Conservation (phyloP, 2,888 invertebrate genomes). For the Trissolcus brochymenae region DNA sequence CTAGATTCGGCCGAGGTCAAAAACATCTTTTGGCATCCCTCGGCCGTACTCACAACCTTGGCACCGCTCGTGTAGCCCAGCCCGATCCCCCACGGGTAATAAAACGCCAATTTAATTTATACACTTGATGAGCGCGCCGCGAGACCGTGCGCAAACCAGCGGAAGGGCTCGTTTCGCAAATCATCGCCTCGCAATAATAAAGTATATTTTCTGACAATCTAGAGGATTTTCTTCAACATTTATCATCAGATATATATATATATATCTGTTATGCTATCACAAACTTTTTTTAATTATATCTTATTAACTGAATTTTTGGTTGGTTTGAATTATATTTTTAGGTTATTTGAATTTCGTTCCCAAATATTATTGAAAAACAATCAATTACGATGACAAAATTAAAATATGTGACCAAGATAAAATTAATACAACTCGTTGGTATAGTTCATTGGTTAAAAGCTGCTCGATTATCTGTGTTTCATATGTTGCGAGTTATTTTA, state of each 20-base stretch:
- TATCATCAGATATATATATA: neutral
- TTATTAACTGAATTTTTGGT: too few species aligned
- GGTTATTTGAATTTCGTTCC: too few species aligned
- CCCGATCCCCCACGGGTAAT: slow-evolving; percentile 70
- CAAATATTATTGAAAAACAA: too few species aligned
- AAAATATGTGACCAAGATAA: slow-evolving; percentile 19
- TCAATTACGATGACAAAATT: too few species aligned
- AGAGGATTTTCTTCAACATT: too few species aligned
- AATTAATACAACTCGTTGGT: slow-evolving; percentile 1
- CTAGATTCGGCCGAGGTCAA: slow-evolving; percentile 37
- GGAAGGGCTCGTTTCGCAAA: slow-evolving; percentile 73
- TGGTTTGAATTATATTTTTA: too few species aligned
- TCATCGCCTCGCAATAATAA: slow-evolving; percentile 69
- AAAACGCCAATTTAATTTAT: slow-evolving; percentile 77
- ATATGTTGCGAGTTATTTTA: slow-evolving; percentile 18
- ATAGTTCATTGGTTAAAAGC: neutral
- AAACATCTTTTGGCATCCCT: slow-evolving; percentile 50
- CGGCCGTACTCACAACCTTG: slow-evolving; percentile 58
- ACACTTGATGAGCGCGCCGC: slow-evolving; percentile 73
- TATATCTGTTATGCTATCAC: neutral
- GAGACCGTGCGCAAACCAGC: slow-evolving; percentile 61
- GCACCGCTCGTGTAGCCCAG: slow-evolving; percentile 53
- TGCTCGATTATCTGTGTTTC: slow-evolving; percentile 20
- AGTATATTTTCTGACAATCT: slow-evolving; percentile 7
- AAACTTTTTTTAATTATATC: too few species aligned